These are phyloP conservation scores for Arctia plantaginis DNA, from an alignment of 2,888 invertebrate species.

Conservation along the genomic window DNA sequence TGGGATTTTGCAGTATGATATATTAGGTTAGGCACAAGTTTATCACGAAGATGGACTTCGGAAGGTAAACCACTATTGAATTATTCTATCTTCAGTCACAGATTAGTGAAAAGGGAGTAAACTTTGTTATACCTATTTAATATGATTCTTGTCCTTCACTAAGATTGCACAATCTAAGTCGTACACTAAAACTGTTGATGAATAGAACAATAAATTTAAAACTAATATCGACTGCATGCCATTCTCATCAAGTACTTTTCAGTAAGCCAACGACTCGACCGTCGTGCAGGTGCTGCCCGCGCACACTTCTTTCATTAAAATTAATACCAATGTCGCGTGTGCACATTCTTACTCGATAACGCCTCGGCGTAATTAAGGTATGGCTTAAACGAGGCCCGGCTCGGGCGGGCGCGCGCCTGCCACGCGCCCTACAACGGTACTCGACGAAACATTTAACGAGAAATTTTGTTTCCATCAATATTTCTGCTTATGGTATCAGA, in stretches of 20 bases:
- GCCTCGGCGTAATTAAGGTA: slow-evolving; percentile 85
- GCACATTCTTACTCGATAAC: slow-evolving; percentile 86
- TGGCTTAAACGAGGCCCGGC: slow-evolving; percentile 66
- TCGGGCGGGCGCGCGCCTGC: slow-evolving; percentile 65
- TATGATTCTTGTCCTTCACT: not conserved
- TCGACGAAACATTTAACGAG: slow-evolving; percentile 67
- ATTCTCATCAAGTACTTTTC: slow-evolving; percentile 66
- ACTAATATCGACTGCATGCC: slow-evolving; percentile 26
- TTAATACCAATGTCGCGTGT: slow-evolving; percentile 87
- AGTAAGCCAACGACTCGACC: slow-evolving; percentile 70
- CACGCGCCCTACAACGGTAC: slow-evolving; percentile 75
- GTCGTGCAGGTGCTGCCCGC: slow-evolving; percentile 78
- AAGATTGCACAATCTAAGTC: not conserved
- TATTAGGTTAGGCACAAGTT: no score
- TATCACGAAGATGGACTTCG: no score
- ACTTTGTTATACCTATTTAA: not conserved
- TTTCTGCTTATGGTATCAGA: slow-evolving; percentile 75
- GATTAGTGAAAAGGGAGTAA: no score
- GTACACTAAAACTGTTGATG: not conserved
- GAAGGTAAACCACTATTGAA: no score
- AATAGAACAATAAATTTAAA: slow-evolving; percentile 4
- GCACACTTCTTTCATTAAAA: slow-evolving; percentile 87
- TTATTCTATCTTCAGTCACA: no score
- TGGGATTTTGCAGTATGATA: no score
- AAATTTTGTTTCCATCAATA: slow-evolving; percentile 72